These are phyloP conservation scores for Mesaphorura yosii DNA, from an alignment of 1,140 invertebrate species.

Conservation along the genomic window DNA sequence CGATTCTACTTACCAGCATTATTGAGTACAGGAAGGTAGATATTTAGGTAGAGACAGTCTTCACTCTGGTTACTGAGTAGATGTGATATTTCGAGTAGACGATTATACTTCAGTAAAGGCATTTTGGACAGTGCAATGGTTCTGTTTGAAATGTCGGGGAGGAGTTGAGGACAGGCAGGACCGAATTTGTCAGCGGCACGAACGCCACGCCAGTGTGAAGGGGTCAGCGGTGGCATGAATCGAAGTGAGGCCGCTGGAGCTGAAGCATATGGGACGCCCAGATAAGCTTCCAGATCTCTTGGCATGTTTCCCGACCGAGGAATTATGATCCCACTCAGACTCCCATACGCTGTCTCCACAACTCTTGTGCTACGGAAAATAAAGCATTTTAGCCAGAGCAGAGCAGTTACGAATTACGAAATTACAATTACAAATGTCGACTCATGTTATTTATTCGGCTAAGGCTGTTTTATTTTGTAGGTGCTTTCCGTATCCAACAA, in stretches of 20 bases:
- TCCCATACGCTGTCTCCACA: constrained; percentile 30
- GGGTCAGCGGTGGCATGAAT: constrained; percentile 47
- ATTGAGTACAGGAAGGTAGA: no score
- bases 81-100: constrained; percentile 40
- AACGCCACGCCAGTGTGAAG: constrained; percentile 55
- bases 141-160: constrained; percentile 32
- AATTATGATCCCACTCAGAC: constrained; percentile 26
- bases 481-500: background rate
- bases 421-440: background rate
- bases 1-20: no score
- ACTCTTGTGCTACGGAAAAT: constrained; percentile 17
- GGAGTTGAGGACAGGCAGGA: constrained; percentile 67
- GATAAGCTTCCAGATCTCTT: constrained; percentile 39
- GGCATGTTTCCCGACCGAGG: constrained; percentile 19
- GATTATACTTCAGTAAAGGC: constrained; percentile 42
- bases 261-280: constrained; percentile 48
- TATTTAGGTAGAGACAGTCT: constrained; percentile 52
- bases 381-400: background rate
- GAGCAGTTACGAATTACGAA: background rate
- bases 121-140: constrained; percentile 34
- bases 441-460: background rate
- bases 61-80: constrained; percentile 45
- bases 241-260: constrained; percentile 44
- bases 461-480: background rate
- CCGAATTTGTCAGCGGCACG: constrained; percentile 58